Evolutionary conservation across 2,113 vertebrate genomes (phyloP).

Genomic region (Cyprinodon tularosa): DNA sequence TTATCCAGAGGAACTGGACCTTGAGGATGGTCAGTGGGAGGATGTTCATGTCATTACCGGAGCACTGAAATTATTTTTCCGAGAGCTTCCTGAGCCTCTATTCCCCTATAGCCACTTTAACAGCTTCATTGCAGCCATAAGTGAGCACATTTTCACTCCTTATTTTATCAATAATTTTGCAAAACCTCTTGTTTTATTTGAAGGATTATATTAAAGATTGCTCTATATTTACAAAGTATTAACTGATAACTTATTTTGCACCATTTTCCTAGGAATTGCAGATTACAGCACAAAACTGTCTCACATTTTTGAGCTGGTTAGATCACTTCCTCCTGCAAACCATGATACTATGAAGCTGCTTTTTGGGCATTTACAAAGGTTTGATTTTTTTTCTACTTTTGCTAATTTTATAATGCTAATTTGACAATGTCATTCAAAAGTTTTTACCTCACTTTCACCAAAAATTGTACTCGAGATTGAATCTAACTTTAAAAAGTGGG

Average conservation of each 20-base stretch:
- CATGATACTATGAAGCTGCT: slow-evolving; percentile 88
- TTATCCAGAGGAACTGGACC: slow-evolving; percentile 87
- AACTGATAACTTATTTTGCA: neutral
- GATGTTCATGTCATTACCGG: slow-evolving; percentile 94
- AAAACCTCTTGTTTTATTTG: neutral
- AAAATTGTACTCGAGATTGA: neutral
- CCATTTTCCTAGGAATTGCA: slow-evolving; percentile 78
- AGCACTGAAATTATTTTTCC: slow-evolving; percentile 92
- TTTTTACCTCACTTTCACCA: neutral
- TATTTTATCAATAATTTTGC: neutral
- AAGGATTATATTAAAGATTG: neutral
- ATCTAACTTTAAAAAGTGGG: too few species aligned
- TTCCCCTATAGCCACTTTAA: slow-evolving; percentile 89
- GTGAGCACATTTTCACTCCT: slow-evolving; percentile 38
- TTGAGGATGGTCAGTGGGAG: slow-evolving; percentile 92
- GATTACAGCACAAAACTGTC: slow-evolving; percentile 76
- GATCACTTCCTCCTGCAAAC: slow-evolving; percentile 82
- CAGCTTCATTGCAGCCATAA: slow-evolving; percentile 86
- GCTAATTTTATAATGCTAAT: neutral
- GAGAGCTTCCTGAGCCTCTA: slow-evolving; percentile 90
- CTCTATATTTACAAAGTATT: neutral
- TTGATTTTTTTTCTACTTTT: slow-evolving; percentile 27
- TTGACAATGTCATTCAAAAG: neutral
- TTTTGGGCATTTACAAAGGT: slow-evolving; percentile 92
- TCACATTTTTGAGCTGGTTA: slow-evolving; percentile 83